Conservation (phyloP, 1,140 invertebrate genomes). For the Camponotus pennsylvanicus region DNA sequence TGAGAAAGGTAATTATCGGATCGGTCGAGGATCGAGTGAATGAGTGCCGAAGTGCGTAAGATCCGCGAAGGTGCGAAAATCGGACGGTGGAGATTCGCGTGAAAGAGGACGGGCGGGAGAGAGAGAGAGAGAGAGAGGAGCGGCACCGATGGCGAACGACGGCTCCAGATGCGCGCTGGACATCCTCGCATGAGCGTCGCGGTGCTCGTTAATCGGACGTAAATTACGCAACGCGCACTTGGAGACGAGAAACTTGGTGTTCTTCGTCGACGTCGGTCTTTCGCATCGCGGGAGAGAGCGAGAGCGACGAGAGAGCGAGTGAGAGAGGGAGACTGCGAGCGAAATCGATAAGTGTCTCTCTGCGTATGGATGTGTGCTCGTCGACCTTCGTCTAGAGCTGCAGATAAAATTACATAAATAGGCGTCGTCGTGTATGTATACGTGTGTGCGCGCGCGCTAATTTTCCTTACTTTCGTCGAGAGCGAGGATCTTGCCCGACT, state of each 20-base stretch:
- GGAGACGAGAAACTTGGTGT: not conserved
- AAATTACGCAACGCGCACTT: slow-evolving; percentile 30
- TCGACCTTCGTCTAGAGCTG: slow-evolving; percentile 42
- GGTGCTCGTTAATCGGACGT: slow-evolving; percentile 8
- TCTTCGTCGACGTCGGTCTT: too few species aligned
- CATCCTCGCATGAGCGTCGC: slow-evolving; percentile 8
- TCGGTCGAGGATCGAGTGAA: not conserved
- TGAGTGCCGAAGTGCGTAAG: slow-evolving; percentile 16
- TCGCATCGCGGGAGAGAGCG: slow-evolving; percentile 3
- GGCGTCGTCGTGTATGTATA: not conserved
- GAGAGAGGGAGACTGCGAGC: slow-evolving; percentile 18
- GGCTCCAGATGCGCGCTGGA: slow-evolving; percentile 66
- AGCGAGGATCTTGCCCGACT: not conserved
- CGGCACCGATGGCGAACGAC: slow-evolving; percentile 24
- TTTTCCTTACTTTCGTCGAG: slow-evolving; percentile 31
- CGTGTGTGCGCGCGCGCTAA: not conserved
- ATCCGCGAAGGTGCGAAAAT: slow-evolving; percentile 11
- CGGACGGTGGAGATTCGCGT: not conserved
- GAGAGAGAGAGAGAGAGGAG: not conserved
- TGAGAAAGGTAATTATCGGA: slow-evolving; percentile 69
- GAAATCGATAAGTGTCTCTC: slow-evolving; percentile 68
- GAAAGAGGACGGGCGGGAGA: not conserved
- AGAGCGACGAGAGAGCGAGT: slow-evolving; percentile 3
- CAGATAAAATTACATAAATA: slow-evolving; percentile 72
- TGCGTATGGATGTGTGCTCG: slow-evolving; percentile 2